Base-by-base conservation (phyloP, 1,140 invertebrate genomes). In the Rhyacophila brunnea region DNA sequence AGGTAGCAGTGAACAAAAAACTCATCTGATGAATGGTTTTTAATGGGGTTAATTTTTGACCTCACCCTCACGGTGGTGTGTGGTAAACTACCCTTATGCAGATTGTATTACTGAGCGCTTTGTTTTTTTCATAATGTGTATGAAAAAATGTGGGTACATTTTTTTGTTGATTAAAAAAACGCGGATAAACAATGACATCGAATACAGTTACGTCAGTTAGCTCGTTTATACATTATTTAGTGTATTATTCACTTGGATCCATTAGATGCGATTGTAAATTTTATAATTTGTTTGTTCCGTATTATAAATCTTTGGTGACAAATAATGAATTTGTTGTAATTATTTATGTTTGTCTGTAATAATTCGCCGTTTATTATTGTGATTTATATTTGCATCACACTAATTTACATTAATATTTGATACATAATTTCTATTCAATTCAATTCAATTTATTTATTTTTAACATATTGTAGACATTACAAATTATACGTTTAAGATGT, bases 81-180 rank as follows among this genome's bases (percentile, higher is more conserved):
- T 35, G 61, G 62, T 57, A 48, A 60, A 56, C 52, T 17, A 49
- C 62, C 62, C 62, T 64, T 64, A 64, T 64, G 62, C 57, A 64
- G 62, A 64, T 64, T 64, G 56, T 56, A 64, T 64, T 64, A 64
- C 62, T 36, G 52, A 47, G 51, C 42, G 56, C 40, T 52, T 60
- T 64, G 62, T 64, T 60, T 64, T 64, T 57, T 50, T 36, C 23
- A 36, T 51, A 35, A 34, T 44, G 57, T 20, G 42, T 63, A 55
- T 52, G 50, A 60, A 63, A 63, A 63, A 36, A 40, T 63, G 49
- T 55, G 54, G 56, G 51, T 42, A 40, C 36, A 45, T 42, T 63
- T 63, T 58, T 59, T 63, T 51, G 20, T 28, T 34, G n/a, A 28
- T 48, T 32, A 43, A 43, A 57, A 57, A 50, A 42, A 42, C 18